These are phyloP conservation scores for Carpatolechia fugitivella DNA, from an alignment of 2,888 invertebrate species.

Conservation along the genomic window DNA sequence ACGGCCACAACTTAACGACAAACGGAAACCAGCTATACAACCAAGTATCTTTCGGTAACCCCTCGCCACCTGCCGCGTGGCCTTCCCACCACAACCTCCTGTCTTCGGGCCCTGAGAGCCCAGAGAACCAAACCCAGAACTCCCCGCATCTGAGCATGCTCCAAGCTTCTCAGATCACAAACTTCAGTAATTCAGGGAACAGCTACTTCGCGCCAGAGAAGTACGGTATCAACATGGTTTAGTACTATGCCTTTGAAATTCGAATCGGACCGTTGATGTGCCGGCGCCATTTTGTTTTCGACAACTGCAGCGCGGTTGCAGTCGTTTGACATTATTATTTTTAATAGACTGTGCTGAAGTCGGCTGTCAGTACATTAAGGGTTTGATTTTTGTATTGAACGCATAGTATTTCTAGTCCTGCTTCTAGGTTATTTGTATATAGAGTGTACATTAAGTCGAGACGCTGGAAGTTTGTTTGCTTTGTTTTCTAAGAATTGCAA, in stretches of 20 bases:
- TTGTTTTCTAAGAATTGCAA: not conserved
- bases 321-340: not conserved
- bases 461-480: conserved; percentile 28
- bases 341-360: not conserved
- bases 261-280: not conserved
- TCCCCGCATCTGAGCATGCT: conserved; percentile 71
- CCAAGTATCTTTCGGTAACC: conserved; percentile 74
- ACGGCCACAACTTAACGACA: conserved; percentile 65
- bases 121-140: conserved; percentile 69
- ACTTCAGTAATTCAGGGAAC: conserved; percentile 74
- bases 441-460: conserved; percentile 21
- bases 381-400: conserved; percentile 8
- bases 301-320: too few species aligned
- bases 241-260: conserved; percentile 34
- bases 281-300: conserved; percentile 3
- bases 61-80: conserved; percentile 69
- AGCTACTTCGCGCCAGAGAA: conserved; percentile 76
- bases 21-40: conserved; percentile 74
- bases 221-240: conserved; percentile 77
- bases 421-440: conserved; percentile 30
- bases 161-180: conserved; percentile 71
- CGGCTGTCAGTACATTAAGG: not conserved
- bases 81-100: conserved; percentile 72
- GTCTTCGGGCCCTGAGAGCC: conserved; percentile 66
- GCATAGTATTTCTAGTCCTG: conserved; percentile 7